phyloP scores from a whole-genome alignment of 1,140 invertebrate species.

The Bombus sibiricus region DNA sequence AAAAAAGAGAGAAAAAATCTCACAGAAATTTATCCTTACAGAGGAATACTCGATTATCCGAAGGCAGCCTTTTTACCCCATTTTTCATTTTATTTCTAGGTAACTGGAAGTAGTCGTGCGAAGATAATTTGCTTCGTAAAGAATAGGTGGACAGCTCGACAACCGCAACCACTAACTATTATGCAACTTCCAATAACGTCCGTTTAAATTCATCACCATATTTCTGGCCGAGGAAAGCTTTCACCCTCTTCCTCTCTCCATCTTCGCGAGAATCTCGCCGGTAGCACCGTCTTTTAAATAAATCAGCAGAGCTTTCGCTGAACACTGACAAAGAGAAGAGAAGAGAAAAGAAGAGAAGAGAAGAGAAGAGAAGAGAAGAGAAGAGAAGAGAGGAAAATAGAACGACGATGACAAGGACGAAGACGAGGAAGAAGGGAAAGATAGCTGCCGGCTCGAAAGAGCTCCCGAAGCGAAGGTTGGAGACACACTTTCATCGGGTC shows the following conservation, averaged over 20 bases:
- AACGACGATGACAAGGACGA: neutral
- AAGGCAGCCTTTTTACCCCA: neutral
- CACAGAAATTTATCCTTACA: too few relatives aligned
- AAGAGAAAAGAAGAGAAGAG: neutral
- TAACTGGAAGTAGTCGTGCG: neutral
- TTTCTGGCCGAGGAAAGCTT: neutral
- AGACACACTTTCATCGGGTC: conserved; percentile 48
- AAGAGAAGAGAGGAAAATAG: neutral
- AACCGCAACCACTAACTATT: neutral
- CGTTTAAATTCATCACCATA: neutral
- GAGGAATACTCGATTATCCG: too few relatives aligned
- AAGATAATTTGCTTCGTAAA: neutral
- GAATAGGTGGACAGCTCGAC: neutral
- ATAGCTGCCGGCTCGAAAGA: conserved; percentile 14
- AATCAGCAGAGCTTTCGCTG: conserved; percentile 59
- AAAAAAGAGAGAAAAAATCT: neutral
- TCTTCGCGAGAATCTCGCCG: conserved; percentile 38
- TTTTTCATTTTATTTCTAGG: neutral
- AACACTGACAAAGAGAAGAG: conserved; percentile 18
- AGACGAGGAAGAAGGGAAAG: neutral
- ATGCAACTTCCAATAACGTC: neutral
- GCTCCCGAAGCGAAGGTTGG: conserved; percentile 3
- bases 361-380: neutral
- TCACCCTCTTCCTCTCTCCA: neutral
- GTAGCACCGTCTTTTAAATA: conserved; percentile 61